These are phyloP conservation scores for Adelognathus sp. DNA, from an alignment of 2,888 invertebrate genomes.

Conservation along the genomic window DNA sequence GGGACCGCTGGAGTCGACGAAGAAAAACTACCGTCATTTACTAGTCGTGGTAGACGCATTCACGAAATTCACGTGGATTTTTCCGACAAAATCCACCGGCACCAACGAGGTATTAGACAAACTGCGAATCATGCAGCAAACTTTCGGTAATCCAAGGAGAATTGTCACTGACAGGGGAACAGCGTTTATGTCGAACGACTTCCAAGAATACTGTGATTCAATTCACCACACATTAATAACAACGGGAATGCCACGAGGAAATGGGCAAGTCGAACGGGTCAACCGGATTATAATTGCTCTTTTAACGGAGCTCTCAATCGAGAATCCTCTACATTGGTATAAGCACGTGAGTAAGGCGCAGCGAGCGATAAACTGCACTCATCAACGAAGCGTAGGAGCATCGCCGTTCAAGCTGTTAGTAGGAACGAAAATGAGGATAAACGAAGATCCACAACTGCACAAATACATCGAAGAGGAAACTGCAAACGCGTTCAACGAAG, in stretches of 20 bases:
- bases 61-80: conserved; percentile 70
- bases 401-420: conserved; percentile 28
- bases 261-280: conserved; percentile 52
- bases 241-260: conserved; percentile 44
- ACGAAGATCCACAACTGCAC: background rate
- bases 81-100: conserved; percentile 66
- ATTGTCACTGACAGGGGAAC: conserved; percentile 33
- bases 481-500: conserved; percentile 12
- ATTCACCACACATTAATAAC: conserved; percentile 40
- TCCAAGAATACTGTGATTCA: conserved; percentile 13
- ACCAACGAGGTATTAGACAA: conserved; percentile 56
- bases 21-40: conserved; percentile 68
- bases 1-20: conserved; percentile 68
- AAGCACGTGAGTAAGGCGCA: conserved; percentile 4
- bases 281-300: conserved; percentile 37
- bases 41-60: conserved; percentile 69
- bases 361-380: conserved; percentile 24
- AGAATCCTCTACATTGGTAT: conserved; percentile 20
- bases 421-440: background rate
- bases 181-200: conserved; percentile 43
- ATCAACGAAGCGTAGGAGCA: conserved; percentile 16
- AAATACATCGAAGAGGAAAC: conserved; percentile 2
- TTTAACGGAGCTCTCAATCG: conserved; percentile 21
- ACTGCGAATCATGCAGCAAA: conserved; percentile 14
- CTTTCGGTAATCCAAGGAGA: conserved; percentile 38